Evolutionary conservation across 2,888 invertebrate genomes (phyloP), one percentile per base, ranked within the genome.

Genomic region (Dynastes tityus): DNA sequence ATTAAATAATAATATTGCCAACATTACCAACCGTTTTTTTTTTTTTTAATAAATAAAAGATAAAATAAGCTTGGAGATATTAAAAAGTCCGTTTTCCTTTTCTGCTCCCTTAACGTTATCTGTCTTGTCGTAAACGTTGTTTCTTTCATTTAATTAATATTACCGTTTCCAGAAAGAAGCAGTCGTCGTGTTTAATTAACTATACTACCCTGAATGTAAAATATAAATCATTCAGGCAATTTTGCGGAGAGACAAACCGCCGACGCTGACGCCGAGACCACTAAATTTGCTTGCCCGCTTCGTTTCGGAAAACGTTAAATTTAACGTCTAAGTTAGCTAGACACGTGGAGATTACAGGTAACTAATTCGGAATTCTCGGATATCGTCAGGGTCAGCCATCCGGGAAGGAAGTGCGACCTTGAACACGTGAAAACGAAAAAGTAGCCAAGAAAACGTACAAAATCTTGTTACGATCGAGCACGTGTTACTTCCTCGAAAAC

Each of bases 361-460:
- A 32, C 4, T 58, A 58, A 61, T 61, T 61, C 22, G 67, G 82
- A 67, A 80, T 81, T 81, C 80, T 80, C 81, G 79, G 80, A 79
- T 45, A 45, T 45, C 80, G 76, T 78, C 76, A 77, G 75, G 75
- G 67, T 67, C 40, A n/a, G 11, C 76, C 78, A 80, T 82, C 82
- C 81, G 80, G 81, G 81, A 81, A 82, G 82, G 82, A 82, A 81
- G 80, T 81, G 80, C 67, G 78, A 79, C 76, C 76, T 79, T 80
- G 80, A 65, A 78, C 81, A 81, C 81, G 80, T 81, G 77, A 81
- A 80, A 32, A 32, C 32, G 65, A 55, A 76, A 70, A 77, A 77
- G 29, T 58, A 22, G 37, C 71, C 71, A 27, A 27, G 77, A 77
- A 77, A 22, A 70, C 77, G 55, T 77, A 77, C 61, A 70, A 76